phyloP scores from a whole-genome alignment of 2,888 invertebrate species.

The Heliothis peltigera region DNA sequence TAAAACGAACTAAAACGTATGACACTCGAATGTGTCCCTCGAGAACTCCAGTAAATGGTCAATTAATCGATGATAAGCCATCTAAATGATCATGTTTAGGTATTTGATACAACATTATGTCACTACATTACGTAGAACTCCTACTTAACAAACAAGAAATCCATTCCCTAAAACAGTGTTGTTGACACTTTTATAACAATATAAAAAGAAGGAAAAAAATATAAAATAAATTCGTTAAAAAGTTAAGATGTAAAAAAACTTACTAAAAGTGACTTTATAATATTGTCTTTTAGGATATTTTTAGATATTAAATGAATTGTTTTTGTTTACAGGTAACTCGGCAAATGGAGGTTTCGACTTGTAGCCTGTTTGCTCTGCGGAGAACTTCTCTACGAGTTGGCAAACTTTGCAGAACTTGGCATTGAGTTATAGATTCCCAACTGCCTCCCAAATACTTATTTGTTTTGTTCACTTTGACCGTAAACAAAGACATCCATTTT shows the following conservation, averaged over 20 bases:
- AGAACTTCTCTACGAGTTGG: conserved; percentile 82
- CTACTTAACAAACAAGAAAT: conserved; percentile 33
- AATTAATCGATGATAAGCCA: neutral
- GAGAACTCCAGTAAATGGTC: neutral
- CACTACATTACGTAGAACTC: conserved; percentile 9
- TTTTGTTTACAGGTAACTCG: conserved; percentile 86
- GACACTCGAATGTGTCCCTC: neutral
- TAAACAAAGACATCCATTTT: conserved; percentile 83
- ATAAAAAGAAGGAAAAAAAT: conserved; percentile 27
- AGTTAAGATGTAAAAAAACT: conserved; percentile 34
- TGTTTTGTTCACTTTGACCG: conserved; percentile 85
- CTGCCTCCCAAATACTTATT: conserved; percentile 87
- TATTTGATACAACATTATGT: neutral
- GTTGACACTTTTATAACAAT: conserved; percentile 42
- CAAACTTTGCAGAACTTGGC: conserved; percentile 85
- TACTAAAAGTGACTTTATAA: conserved; percentile 35
- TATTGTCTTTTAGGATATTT: conserved; percentile 50
- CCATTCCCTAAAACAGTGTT: conserved; percentile 34
- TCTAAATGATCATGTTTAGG: neutral
- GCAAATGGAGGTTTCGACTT: conserved; percentile 80
- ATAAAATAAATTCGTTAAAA: conserved; percentile 36
- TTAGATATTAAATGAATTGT: conserved; percentile 65
- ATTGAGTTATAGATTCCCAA: conserved; percentile 89
- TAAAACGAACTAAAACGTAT: neutral
- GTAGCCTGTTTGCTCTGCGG: conserved; percentile 77